These are phyloP conservation scores for Pterois miles DNA, from an alignment of 2,797 vertebrate species.

Conservation along the genomic window DNA sequence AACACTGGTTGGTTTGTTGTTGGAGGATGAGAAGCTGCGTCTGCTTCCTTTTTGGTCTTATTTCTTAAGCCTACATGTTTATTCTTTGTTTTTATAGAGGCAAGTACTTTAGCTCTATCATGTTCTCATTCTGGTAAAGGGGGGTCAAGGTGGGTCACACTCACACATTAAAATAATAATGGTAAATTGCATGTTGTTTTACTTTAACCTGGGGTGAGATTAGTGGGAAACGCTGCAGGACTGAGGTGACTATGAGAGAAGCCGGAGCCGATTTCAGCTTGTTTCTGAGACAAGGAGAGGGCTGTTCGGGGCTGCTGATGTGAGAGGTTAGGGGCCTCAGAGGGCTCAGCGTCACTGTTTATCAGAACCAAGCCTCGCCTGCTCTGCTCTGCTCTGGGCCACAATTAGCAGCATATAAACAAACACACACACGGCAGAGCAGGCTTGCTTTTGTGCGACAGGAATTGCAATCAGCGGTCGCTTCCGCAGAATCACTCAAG, in stretches of 20 bases:
- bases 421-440: conserved; percentile 61
- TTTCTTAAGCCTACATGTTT: not conserved
- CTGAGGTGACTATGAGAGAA: not conserved
- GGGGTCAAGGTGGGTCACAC: too few relatives aligned
- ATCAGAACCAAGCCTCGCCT: conserved; percentile 52
- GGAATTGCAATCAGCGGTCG: conserved; percentile 64
- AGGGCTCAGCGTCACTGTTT: conserved; percentile 60
- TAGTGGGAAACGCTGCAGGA: not conserved
- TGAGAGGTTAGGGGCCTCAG: conserved; percentile 57
- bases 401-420: conserved; percentile 76
- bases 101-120: not conserved
- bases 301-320: conserved; percentile 37
- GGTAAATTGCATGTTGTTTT: not conserved
- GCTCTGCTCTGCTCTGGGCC: conserved; percentile 60
- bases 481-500: conserved; percentile 54
- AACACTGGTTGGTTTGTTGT: conserved; percentile 52
- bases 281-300: conserved; percentile 30
- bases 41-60: conserved; percentile 40
- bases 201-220: not conserved
- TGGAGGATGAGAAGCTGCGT: conserved; percentile 18
- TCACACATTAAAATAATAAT: not conserved
- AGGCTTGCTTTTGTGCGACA: conserved; percentile 47
- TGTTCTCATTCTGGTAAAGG: not conserved
- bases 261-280: conserved; percentile 20
- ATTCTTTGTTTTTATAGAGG: not conserved